Conservation (phyloP, 2,797 vertebrate genomes). For the Takifugu ocellatus region DNA sequence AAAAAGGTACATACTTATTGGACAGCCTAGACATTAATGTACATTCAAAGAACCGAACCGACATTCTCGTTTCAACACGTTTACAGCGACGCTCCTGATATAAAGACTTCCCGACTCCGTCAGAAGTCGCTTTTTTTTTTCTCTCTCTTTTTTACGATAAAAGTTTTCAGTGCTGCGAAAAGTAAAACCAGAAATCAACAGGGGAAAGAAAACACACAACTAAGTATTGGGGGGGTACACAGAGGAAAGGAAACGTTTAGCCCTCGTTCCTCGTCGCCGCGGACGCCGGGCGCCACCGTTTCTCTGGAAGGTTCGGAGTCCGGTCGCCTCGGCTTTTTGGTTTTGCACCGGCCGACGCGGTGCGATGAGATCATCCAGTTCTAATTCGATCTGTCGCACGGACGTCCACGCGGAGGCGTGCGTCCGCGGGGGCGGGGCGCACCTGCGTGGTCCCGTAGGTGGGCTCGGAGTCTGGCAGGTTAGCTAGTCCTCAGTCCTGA, state of each 20-base stretch:
- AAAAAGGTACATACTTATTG: slow-evolving; percentile 71
- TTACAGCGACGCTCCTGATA: slow-evolving; percentile 73
- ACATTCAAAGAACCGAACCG: slow-evolving; percentile 79
- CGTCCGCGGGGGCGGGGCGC: slow-evolving; percentile 61
- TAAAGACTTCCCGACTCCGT: slow-evolving; percentile 64
- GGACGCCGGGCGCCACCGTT: slow-evolving; percentile 67
- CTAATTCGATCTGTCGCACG: slow-evolving; percentile 71
- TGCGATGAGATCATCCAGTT: slow-evolving; percentile 64
- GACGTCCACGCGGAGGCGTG: slow-evolving; percentile 68
- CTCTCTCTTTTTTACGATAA: slow-evolving; percentile 52
- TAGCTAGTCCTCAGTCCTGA: slow-evolving; percentile 58
- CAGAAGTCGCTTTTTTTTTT: slow-evolving; percentile 34
- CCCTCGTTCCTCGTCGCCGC: slow-evolving; percentile 67
- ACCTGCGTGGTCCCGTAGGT: slow-evolving; percentile 43
- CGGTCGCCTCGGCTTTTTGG: slow-evolving; percentile 44
- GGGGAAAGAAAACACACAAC: slow-evolving; percentile 52
- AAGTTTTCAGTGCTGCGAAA: slow-evolving; percentile 62
- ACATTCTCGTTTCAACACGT: slow-evolving; percentile 76
- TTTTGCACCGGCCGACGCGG: slow-evolving; percentile 72
- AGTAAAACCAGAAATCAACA: slow-evolving; percentile 2
- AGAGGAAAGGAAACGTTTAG: slow-evolving; percentile 58
- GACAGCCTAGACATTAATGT: slow-evolving; percentile 77
- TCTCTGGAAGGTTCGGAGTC: slow-evolving; percentile 66
- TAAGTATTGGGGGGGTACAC: slow-evolving; percentile 73
- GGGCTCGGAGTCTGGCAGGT: slow-evolving; percentile 68